Evolutionary conservation across 2,888 invertebrate genomes (phyloP).

Genomic region (Rhamnusium bicolor): DNA sequence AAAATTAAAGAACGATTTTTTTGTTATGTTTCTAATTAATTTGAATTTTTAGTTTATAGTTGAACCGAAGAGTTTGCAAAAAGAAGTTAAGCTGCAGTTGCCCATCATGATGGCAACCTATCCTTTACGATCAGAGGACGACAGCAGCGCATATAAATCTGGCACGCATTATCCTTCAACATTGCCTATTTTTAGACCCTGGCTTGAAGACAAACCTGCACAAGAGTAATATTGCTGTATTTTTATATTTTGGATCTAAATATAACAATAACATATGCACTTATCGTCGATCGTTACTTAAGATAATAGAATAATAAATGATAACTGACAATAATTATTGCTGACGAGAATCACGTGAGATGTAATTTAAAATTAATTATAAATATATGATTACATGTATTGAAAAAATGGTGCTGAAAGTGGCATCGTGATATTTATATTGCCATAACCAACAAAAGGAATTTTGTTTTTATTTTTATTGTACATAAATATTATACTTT

Average conservation of each 20-base stretch:
- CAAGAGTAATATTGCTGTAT: slow-evolving; percentile 40
- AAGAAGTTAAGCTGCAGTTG: slow-evolving; percentile 92
- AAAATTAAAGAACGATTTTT: too few relatives aligned
- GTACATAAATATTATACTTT: slow-evolving; percentile 26
- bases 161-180: slow-evolving; percentile 95
- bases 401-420: slow-evolving; percentile 1
- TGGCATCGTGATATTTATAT: slow-evolving; percentile 27
- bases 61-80: slow-evolving; percentile 92
- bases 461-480: slow-evolving; percentile 21
- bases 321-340: not conserved
- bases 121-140: slow-evolving; percentile 82
- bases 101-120: slow-evolving; percentile 95
- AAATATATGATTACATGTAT: slow-evolving; percentile 3
- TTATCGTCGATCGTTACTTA: not conserved
- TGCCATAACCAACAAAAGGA: slow-evolving; percentile 18
- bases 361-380: not conserved
- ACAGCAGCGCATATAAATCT: slow-evolving; percentile 79
- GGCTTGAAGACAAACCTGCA: slow-evolving; percentile 83
- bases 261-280: not conserved
- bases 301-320: not conserved
- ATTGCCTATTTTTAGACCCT: slow-evolving; percentile 91
- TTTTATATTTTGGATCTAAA: not conserved
- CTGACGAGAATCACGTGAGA: not conserved
- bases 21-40: not conserved
- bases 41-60: slow-evolving; percentile 83